Evolutionary conservation across 2,797 vertebrate genomes (phyloP), one percentile per base, ranked within the genome.

Genomic region (Muscicapa striata): DNA sequence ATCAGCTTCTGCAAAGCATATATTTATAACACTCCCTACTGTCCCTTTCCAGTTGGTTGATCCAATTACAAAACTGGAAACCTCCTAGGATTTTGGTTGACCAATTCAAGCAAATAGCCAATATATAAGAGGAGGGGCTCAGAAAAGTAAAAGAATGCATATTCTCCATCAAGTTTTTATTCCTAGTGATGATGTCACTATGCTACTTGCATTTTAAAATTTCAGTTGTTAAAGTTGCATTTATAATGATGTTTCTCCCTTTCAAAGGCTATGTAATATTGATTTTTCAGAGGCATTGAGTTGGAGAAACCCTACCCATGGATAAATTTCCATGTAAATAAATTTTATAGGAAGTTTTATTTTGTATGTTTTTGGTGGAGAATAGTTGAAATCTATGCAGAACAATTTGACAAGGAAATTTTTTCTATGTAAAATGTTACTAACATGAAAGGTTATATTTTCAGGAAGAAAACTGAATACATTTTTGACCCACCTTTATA

Each of bases 391-490:
- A 81, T 75, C 54, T 57, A 3, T 51, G 26, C 11, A 10, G 6
- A 80, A 36, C 75, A 64, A 27, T 10, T 66, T 68, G 64, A 72
- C 6, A 84, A 57, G 14, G 8, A 46, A 32, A 36, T 68, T 8
- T 30, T 72, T 66, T 57, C 62, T 4, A 12, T 81, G 16, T 68
- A 64, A 66, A 81, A 51, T 29, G 4, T 91, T 85, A 45, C 3
- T 40, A 36, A 69, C 1, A 3, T 59, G n/a, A 86, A 69, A 64
- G 0, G 0, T 23, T 52, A 0, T 24, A 12, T 78, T 87, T 90
- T 77, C 16, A 36, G 13, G 3, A 55, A 55, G 87, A 68, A 58
- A 9, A 0, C 0, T 0, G 5, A 58, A 14, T 10, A 8, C 0
- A 0, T 34, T 89, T 82, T 79, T 54, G 20, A 55, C 7, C 12